A percentile compares a stretch with the other conserved stretches of the same genome.
Conservation (phyloP, 2,113 vertebrate genomes). For the Actinemys pallida region DNA sequence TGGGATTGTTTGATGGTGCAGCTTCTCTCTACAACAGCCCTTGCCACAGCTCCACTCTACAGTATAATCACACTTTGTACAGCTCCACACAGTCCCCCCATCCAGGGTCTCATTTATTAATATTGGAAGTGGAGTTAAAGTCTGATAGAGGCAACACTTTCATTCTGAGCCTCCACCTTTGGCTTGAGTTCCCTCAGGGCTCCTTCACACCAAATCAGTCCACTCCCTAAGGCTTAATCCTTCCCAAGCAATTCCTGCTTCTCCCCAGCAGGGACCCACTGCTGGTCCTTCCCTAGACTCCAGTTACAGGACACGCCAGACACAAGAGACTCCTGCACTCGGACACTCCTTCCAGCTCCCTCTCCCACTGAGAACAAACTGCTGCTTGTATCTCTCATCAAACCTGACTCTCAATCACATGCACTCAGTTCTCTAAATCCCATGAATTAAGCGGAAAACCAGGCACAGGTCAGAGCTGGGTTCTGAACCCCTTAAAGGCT, state of each 20-base stretch:
- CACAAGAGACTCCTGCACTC: background rate
- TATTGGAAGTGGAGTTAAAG: background rate
- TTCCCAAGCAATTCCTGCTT: background rate
- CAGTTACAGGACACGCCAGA: background rate
- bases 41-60: background rate
- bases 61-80: background rate
- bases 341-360: background rate
- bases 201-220: background rate
- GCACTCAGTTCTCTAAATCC: background rate
- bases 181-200: background rate
- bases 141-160: background rate
- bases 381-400: background rate
- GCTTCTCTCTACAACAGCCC: constrained; percentile 20
- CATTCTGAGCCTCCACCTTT: background rate
- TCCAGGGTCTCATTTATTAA: background rate
- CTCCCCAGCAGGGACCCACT: background rate
- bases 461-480: background rate
- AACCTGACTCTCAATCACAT: background rate
- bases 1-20: constrained; percentile 14
- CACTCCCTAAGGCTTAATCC: background rate
- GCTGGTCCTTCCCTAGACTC: background rate
- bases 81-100: background rate
- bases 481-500: background rate
- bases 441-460: background rate
- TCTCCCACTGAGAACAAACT: fast-evolving